Base-by-base conservation (phyloP, 1,140 invertebrate species). In the Idris sp. region DNA sequence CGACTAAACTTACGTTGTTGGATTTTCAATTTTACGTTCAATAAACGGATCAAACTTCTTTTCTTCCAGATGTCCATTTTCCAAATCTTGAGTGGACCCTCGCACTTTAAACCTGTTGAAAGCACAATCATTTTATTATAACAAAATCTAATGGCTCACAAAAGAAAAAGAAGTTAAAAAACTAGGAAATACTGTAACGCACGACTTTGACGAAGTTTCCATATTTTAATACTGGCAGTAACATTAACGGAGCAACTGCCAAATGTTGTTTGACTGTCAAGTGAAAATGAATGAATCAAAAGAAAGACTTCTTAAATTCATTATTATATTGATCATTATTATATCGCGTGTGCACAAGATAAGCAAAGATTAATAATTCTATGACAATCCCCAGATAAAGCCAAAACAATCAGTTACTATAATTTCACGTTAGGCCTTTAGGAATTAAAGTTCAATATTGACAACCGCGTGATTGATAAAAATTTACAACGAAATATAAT, bases 1-100 rank as follows among this genome's bases (percentile, higher is more conserved):
- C n/a, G n/a, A n/a, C 4, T 22, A 26, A 4, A 41, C 93, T 93
- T 90, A 95, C 94, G 93, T 93, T 44, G 93, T 94, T 36, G 93
- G 92, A 87, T 94, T 92, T 13, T 91, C 91, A 72, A 93, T 84
- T 64, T 91, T 90, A 30, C 93, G 88, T 68, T 92, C 91, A 14
- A 87, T 86, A 82, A 95, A 95, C 0, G 94, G 94, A 87, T 95
- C 91, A 76, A 91, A 93, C 16, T 89, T 89, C 43, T 88, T 88
- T 30, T 81, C 84, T 72, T 90, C 80, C 67, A 77, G 78, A 58
- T 88, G 85, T 38, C 86, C 87, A 58, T 85, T 83, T 78, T 90
- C 90, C 31, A 85, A 76, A 79, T 91, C 89, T 68, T 82, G 80
- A 2, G 83, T 82, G 11, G 84, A 80, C 8, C 87, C 84, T 81